Evolutionary conservation across 2,888 invertebrate genomes (phyloP), one percentile per base, ranked within the genome.

Genomic region (Leptopterna dolabrata): DNA sequence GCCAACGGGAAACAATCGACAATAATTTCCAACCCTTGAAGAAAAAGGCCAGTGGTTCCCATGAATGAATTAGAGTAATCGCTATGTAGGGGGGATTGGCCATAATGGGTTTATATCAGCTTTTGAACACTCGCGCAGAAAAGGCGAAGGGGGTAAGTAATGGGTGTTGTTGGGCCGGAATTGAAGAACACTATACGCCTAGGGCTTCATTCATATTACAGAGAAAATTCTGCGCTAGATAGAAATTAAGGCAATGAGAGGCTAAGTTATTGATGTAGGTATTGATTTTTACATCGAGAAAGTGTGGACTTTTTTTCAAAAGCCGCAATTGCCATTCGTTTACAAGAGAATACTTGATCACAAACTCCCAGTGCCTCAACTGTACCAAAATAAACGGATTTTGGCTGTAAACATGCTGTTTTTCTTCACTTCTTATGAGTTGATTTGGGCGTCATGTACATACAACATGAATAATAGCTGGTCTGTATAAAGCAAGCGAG

Each of bases 21-120:
- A 76, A 76, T 76, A 76, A 76, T 76, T 76, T 36, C n/a, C 73
- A 19, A 19, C 73, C 73, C 73, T 41, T 30, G 73, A 36, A 30
- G 30, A 19, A 41, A 36, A 76, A 76, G 73, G 41, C 73, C 73
- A 76, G 73, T 76, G 73, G 73, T 76, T 76, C 41, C 41, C 73
- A 76, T 76, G 73, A 76, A 76, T 76, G 73, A 76, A 76, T 41
- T 41, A 76, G 41, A 36, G 36, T 76, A 76, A 76, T 76, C 36
- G 63, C 24, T 63, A 24, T 19, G 11, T 63, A 24, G 24, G 11
- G n/a, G 19, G 27, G 24, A 24, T 63, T 4, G 63, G 11, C 9
- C 63, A 63, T 63, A 63, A 63, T 63, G 63, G 63, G 19, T 63
- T 63, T 13, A 63, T 63, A 63, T 24, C 63, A 63, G 63, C 63